These are phyloP conservation scores for Drosophila orosa DNA, from an alignment of 1,140 invertebrate genomes.

Conservation along the genomic window DNA sequence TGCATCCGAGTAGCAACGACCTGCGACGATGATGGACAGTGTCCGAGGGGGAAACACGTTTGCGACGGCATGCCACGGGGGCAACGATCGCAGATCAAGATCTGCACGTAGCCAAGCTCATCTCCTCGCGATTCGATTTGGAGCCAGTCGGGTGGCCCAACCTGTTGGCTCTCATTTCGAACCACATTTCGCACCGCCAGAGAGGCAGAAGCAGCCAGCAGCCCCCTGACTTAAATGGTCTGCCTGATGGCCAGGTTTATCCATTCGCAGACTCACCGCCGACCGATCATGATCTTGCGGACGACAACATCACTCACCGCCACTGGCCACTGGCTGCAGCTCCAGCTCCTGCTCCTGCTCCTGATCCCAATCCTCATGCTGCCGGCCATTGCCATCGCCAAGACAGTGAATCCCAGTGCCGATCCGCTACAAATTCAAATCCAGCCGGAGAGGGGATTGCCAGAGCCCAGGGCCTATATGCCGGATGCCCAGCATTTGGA, in stretches of 20 bases:
- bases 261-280: constrained; percentile 70
- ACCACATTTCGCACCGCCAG: constrained; percentile 39
- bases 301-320: constrained; percentile 38
- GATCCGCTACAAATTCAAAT: constrained; percentile 45
- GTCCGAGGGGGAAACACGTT: constrained; percentile 34
- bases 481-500: constrained; percentile 86
- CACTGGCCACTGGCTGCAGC: constrained; percentile 32
- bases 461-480: constrained; percentile 78
- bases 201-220: constrained; percentile 6
- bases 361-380: constrained; percentile 23
- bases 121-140: constrained; percentile 53
- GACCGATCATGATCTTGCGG: constrained; percentile 71
- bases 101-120: constrained; percentile 36
- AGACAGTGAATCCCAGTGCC: constrained; percentile 39
- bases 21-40: constrained; percentile 2
- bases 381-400: constrained; percentile 38
- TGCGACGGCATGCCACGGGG: constrained; percentile 34
- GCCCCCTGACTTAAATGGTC: constrained; percentile 58
- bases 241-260: constrained; percentile 42
- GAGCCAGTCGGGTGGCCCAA: constrained; percentile 45
- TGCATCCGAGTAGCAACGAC: constrained; percentile 38
- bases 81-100: constrained; percentile 32
- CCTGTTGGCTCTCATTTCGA: constrained; percentile 54
- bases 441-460: constrained; percentile 37
- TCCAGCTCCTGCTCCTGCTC: constrained; percentile 4